phyloP scores from a whole-genome alignment of 2,888 invertebrate species.

The Acleris holmiana region DNA sequence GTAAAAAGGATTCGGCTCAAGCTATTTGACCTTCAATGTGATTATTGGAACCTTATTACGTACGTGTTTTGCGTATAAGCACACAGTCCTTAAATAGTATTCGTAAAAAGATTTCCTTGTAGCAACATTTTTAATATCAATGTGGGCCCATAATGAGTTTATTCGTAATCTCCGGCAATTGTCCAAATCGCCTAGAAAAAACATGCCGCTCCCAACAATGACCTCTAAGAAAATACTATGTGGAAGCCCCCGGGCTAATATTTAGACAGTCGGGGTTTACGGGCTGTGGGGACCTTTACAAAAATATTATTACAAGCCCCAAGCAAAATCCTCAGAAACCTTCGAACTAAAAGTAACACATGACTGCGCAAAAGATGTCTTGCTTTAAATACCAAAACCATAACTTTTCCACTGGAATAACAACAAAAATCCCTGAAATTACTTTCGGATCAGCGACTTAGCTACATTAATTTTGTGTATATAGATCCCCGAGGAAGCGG shows the following conservation, averaged over 20 bases:
- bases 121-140: neutral
- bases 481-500: conserved; percentile 52
- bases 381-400: conserved; percentile 13
- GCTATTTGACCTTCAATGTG: conserved; percentile 50
- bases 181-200: conserved; percentile 36
- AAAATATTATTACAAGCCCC: conserved; percentile 35
- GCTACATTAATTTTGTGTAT: conserved; percentile 40
- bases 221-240: conserved; percentile 30
- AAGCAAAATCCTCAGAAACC: conserved; percentile 24
- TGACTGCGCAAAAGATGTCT: conserved; percentile 21
- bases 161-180: conserved; percentile 12
- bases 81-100: neutral
- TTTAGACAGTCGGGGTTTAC: conserved; percentile 37
- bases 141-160: conserved; percentile 21
- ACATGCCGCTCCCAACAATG: conserved; percentile 34
- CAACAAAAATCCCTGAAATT: conserved; percentile 17
- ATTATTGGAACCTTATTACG: conserved; percentile 63
- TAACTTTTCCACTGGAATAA: neutral
- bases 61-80: conserved; percentile 46
- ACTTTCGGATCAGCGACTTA: conserved; percentile 20
- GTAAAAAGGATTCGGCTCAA: conserved; percentile 49
- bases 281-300: conserved; percentile 32
- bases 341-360: conserved; percentile 24
- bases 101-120: neutral
- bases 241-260: conserved; percentile 37